A percentile compares a stretch with the other conserved stretches of the same genome.
These are phyloP conservation scores for Cnemophilus loriae DNA, from an alignment of 2,113 vertebrate genomes.

Conservation along the genomic window DNA sequence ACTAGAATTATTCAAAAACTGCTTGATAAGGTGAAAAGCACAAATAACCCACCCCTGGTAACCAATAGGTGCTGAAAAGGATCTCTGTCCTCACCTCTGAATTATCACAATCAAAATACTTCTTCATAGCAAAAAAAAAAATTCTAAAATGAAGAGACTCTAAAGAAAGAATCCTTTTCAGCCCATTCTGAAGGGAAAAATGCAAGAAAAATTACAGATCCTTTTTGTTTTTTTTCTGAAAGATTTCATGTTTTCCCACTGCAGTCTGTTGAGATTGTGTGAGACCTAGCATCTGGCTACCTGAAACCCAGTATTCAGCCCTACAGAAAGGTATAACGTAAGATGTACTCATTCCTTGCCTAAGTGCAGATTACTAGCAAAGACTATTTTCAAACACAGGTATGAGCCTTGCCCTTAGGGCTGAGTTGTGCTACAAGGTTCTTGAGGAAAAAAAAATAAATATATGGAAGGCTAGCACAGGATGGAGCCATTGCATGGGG, in stretches of 20 bases:
- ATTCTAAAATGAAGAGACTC: neutral
- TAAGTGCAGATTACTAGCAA: neutral
- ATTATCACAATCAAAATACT: neutral
- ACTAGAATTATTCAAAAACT: neutral
- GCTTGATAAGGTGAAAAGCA: neutral
- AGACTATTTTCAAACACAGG: neutral
- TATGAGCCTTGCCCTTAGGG: neutral
- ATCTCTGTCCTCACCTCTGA: neutral
- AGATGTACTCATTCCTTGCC: neutral
- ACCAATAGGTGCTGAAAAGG: neutral
- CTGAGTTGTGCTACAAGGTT: neutral
- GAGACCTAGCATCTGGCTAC: neutral
- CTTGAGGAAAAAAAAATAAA: neutral
- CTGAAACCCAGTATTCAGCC: neutral
- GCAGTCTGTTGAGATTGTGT: neutral
- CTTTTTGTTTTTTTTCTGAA: neutral
- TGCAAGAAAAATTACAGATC: neutral
- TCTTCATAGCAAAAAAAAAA: neutral
- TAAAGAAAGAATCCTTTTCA: neutral
- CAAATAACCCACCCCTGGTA: neutral
- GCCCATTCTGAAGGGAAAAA: neutral
- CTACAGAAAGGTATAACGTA: neutral
- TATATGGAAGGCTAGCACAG: neutral
- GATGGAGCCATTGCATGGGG: neutral
- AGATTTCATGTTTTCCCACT: neutral